Evolutionary conservation across 2,113 vertebrate genomes (phyloP), one percentile per base, ranked within the genome.

Genomic region (Galeopterus variegatus): DNA sequence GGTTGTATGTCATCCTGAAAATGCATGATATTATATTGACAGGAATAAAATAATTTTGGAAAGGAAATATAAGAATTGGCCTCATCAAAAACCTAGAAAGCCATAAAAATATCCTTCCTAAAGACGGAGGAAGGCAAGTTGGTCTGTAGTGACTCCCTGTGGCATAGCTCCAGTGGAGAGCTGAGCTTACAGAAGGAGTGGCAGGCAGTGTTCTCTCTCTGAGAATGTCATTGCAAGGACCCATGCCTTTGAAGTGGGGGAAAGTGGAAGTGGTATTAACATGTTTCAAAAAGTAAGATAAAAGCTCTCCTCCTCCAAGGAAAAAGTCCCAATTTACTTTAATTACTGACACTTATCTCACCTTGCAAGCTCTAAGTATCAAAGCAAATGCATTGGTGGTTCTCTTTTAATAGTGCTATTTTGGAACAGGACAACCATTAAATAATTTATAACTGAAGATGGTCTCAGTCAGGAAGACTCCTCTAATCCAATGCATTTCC

Each of bases 331-430:
- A 93, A 33, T 93, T 94, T 87, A 54, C 79, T 88, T 96, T 92
- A 93, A 96, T 95, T 96, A 83, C 89, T 90, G 91, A 94, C 88
- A 70, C 50, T 95, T 83, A 96, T 87, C 85, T 97, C 64, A 86
- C 73, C 80, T 97, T 97, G 58, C 58, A 94, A 92, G 73, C 36
- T 83, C 62, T 73, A 93, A 93, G 96, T 96, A 94, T 86, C 33
- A 94, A 94, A 89, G 77, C 92, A 97, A 92, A 92, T 52, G 48
- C 11, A 19, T n/a, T 93, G 56, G 64, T 80, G 45, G 14, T 88
- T 96, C 62, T 79, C 28, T 96, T 90, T 87, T 73, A 93, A 92
- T 31, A 67, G 48, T 67, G 70, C 36, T 95, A 52, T 93, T 97
- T 95, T 72, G 85, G 65, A 96, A 80, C 19, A 96, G 67, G 77